Evolutionary conservation across 92 coral and sea anemone species (phyloP).

Genomic region (Palythoa heliodiscus): DNA sequence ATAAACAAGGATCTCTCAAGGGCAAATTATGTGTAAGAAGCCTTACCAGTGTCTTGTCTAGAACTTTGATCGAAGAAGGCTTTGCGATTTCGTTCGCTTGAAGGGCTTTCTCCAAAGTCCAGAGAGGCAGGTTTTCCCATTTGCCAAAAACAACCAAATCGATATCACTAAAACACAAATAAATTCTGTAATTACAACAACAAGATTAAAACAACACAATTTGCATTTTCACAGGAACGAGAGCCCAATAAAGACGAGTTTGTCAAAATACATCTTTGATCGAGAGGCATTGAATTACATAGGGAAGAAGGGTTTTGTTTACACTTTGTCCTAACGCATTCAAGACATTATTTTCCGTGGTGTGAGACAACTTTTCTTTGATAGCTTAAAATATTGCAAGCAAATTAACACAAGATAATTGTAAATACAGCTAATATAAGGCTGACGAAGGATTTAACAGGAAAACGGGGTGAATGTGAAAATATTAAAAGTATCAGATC

Average conservation of each 20-base stretch:
- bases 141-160: constrained; percentile 97
- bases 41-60: constrained; percentile 97
- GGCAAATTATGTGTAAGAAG: not conserved
- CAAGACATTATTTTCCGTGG: constrained; percentile 22
- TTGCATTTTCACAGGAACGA: constrained; percentile 13
- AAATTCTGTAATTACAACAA: not conserved
- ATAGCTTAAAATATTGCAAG: not conserved
- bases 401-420: not conserved
- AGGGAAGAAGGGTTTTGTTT: constrained; percentile 6
- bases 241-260: constrained; percentile 31
- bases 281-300: constrained; percentile 40
- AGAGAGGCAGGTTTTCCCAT: constrained; percentile 89
- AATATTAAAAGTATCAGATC: not conserved
- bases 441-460: not conserved
- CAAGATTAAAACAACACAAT: not conserved
- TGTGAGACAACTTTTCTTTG: not conserved
- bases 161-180: constrained; percentile 71
- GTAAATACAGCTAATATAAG: not conserved
- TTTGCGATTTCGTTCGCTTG: constrained; percentile 93
- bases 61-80: constrained; percentile 84
- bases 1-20: not conserved
- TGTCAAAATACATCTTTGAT: constrained; percentile 16
- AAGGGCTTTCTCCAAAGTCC: constrained; percentile 94
- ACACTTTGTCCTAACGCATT: constrained; percentile 33
- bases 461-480: not conserved